phyloP scores from a whole-genome alignment of 2,888 invertebrate species.

The Temnothorax unifasciatus region DNA sequence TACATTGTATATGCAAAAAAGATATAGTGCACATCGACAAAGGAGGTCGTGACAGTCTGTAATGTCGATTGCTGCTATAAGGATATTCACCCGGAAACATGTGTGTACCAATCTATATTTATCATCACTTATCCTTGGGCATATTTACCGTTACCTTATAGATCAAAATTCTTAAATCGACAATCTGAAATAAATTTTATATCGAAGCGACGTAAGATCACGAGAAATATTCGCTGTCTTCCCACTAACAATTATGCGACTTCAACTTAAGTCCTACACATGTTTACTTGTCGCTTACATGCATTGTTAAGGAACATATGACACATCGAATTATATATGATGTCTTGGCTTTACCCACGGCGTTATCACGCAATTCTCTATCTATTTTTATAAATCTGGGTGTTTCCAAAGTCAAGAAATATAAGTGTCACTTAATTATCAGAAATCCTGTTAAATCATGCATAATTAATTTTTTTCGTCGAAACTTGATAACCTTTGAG shows the following conservation, averaged over 20 bases:
- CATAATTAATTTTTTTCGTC: neutral
- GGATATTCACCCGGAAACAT: conserved; percentile 82
- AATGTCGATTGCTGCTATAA: conserved; percentile 66
- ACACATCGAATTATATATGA: neutral
- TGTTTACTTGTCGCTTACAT: neutral
- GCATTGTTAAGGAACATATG: neutral
- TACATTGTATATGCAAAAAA: conserved; percentile 50
- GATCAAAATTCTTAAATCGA: conserved; percentile 7
- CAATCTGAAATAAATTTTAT: neutral
- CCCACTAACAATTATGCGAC: neutral
- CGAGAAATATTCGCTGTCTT: neutral
- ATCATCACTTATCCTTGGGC: conserved; percentile 69
- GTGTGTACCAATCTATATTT: conserved; percentile 75
- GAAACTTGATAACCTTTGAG: neutral
- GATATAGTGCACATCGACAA: conserved; percentile 63
- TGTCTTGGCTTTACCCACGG: neutral
- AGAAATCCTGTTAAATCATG: neutral
- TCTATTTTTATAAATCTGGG: neutral
- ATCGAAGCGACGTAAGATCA: neutral
- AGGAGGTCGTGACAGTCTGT: conserved; percentile 65
- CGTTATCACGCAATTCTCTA: neutral
- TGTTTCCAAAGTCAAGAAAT: neutral
- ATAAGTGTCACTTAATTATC: neutral
- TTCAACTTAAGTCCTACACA: neutral
- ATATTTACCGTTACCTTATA: neutral